Evolutionary conservation across 2,888 invertebrate species (phyloP), one percentile per base, ranked within the genome.

Genomic region (Diogma glabrata): DNA sequence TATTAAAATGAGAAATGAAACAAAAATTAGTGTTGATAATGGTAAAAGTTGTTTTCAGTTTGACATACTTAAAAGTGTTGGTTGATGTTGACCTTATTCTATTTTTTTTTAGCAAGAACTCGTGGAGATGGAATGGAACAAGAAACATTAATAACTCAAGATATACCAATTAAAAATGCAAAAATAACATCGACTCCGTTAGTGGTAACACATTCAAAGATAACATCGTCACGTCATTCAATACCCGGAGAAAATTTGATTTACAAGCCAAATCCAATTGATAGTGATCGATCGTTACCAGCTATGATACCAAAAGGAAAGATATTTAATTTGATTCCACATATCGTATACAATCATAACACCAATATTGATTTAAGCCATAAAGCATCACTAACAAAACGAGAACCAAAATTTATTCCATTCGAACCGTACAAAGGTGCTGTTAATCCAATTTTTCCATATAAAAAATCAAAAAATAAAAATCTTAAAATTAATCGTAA

Each of bases 351-450:
- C 40, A 43, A 38, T 12, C 17, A n/a, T n/a, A n/a, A n/a, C n/a
- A n/a, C n/a, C n/a, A n/a, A n/a, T n/a, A n/a, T n/a, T n/a, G n/a
- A n/a, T n/a, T n/a, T n/a, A n/a, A 43, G 43, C 23, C 22, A 43
- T 22, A n/a, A 43, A 10, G n/a, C n/a, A 43, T 22, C 8, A 17
- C 48, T 60, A 33, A 67, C 65, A 56, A 63, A 61, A 0, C 70
- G 76, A 60, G 82, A 83, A 57, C 87, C 89, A 0, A 89, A 85
- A 63, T 91, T 90, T 67, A 78, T 92, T 28, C 91, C 91, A 0
- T 89, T 87, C 59, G 91, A 92, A 63, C 91, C 91, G 0, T 91
- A 90, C 63, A 82, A 88, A 61, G 88, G 82, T 14, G 89, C 90
- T 48, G 84, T 88, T 0, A 84, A 82, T 62, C 86, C 87, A 7